Base-by-base conservation (phyloP, 2,797 vertebrate genomes). In the Eulemur mongoz region DNA sequence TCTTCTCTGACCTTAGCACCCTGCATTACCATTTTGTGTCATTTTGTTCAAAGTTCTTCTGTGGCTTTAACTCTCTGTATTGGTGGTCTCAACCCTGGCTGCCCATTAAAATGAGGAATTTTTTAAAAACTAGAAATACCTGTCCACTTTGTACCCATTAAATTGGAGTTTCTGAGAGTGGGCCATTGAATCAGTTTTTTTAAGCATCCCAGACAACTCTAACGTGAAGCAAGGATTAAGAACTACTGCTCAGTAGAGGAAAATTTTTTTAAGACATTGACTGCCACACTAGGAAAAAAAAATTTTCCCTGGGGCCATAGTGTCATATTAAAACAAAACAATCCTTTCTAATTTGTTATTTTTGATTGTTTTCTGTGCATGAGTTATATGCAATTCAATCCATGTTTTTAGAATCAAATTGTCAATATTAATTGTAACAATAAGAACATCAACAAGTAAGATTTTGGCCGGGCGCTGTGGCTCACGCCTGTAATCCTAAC, bases 21-120 rank as follows among this genome's bases (percentile, higher is more conserved):
- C 52, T 86, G n/a, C 13, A 50, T 27, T 82, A 18, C 20, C 30
- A 65, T 88, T n/a, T 50, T 89, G 18, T 48, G 6, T 57, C 52
- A 27, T 89, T 96, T 91, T 94, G 30, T 27, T 95, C 79, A 48
- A 23, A 93, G 69, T 32, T 27, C 50, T 70, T 82, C 82, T 73
- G 2, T 96, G 59, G 32, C 65, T 82, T 85, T 86, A 35, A 73
- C 61, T 67, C 4, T 76, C 27, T 82, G 3, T 54, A 27, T 87
- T 32, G 63, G 9, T 38, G 12, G 22, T 67, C 45, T 93, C 54
- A 78, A 75, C 30, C 25, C 80, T 86, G 79, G 17, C 22, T 83
- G 3, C 54, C 59, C 57, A 67, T 78, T 89, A 70, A 70, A 67
- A 70, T 85, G 43, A 86, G 61, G 1, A 38, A 12, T 23, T 70